Percentiles rank a stretch among this genome's conserved stretches.
Conservation (phyloP, 1,140 invertebrate genomes). For the Sminthurides bifidus region DNA sequence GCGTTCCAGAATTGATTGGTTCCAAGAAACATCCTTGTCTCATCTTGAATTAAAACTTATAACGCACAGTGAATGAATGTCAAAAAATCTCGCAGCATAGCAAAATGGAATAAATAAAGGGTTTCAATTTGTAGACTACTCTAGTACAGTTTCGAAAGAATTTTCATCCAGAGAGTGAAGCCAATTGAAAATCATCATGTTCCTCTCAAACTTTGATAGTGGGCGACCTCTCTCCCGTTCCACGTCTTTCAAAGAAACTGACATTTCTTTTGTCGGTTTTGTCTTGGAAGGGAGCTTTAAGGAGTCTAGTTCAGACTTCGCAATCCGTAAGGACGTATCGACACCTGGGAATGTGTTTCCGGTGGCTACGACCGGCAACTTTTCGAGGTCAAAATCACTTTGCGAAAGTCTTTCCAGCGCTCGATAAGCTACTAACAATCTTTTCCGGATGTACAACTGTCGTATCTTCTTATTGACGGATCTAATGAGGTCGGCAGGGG, state of each 20-base stretch:
- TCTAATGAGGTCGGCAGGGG: conserved; percentile 58
- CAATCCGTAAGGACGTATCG: conserved; percentile 9
- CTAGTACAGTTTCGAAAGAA: conserved; percentile 37
- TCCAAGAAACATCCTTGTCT: neutral
- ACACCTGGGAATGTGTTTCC: conserved; percentile 14
- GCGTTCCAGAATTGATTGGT: neutral
- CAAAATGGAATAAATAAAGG: neutral
- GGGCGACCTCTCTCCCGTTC: conserved; percentile 69
- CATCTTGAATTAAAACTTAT: neutral
- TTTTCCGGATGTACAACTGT: conserved; percentile 57
- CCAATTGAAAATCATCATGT: conserved; percentile 90
- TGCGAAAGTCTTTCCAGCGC: conserved; percentile 66
- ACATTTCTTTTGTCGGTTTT: conserved; percentile 40
- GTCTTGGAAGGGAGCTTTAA: conserved; percentile 19
- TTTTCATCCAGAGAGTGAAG: conserved; percentile 66
- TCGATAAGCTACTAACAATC: conserved; percentile 65
- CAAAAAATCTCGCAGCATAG: neutral
- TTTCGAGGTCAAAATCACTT: conserved; percentile 65
- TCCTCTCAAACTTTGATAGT: conserved; percentile 71
- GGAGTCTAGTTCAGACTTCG: conserved; percentile 22
- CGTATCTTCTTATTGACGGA: conserved; percentile 71
- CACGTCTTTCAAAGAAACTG: conserved; percentile 60
- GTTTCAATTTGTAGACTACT: neutral
- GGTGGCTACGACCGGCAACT: conserved; percentile 24
- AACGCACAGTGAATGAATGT: neutral